Base-by-base conservation (phyloP, 2,113 vertebrate species). In the Coryphaenoides rupestris region DNA sequence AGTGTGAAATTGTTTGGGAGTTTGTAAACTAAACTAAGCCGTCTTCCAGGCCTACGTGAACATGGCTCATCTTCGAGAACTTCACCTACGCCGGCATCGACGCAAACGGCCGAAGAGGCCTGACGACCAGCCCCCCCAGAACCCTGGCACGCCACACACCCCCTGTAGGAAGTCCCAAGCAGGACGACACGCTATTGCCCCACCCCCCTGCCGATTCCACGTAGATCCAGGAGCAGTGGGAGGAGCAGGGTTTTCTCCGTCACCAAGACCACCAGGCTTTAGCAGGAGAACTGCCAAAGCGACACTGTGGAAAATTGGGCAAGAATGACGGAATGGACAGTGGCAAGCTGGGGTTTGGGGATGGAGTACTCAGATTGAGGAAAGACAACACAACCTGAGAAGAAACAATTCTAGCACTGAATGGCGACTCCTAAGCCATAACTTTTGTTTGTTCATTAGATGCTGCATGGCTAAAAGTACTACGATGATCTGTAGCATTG, bases 41-140 rank as follows among this genome's bases (percentile, higher is more conserved):
- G 2, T 75, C 63, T 49, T 69, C 60, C 80, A 99, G 97, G 95
- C 96, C 57, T 99, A 99, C 0, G 97, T 99, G 75, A 99, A 99
- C 92, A 99, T 98, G 95, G 96, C 97, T 0, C 91, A n/a, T 99
- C 58, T 99, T 99, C 0, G 97, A 99, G 91, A 99, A 99, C 87
- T 99, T 99, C 87, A 99, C 96, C 69, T 99, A 99, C 0, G 97
- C 97, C 0, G 97, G 97, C 68, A 99, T 99, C 3, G 97, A 99
- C 26, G 95, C 95, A 75, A n/a, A 98, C 96, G 0, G 97, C 97
- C 0, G 97, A 99, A 81, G 95, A 99, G 79, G 95, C 95, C 89
- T 80, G 86, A 89, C 85, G 74, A 83, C 88, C 84, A 83, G 84
- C 88, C 22, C 46, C 68, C 84, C 67, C 86, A 84, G 87, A 75